Evolutionary conservation across 2,888 invertebrate species (phyloP), one percentile per base, ranked within the genome.

Genomic region (Phaedon cochleariae): DNA sequence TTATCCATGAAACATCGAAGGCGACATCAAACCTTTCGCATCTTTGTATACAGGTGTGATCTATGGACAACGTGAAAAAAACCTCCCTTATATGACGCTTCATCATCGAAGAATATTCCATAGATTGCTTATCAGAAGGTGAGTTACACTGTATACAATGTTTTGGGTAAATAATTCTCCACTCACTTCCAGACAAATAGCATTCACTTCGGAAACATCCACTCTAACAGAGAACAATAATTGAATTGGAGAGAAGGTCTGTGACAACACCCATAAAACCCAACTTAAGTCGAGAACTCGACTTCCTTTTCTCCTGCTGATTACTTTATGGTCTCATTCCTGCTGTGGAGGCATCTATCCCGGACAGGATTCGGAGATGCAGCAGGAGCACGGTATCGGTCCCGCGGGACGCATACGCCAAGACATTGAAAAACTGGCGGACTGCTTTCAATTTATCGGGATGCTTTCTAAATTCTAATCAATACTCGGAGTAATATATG

Each of bases 401-500:
- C 81, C 75, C 80, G 59, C 45, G 81, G 77, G 81, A 76, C 74
- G 77, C 75, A 80, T 80, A 76, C 73, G 70, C 73, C 75, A 72
- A 75, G 81, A 81, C 81, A 80, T 79, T 81, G 81, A 81, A 81
- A 81, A 81, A 81, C 74, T 79, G 73, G 77, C 76, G 78, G 79
- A 76, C 75, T 75, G 74, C 76, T 80, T 81, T 81, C 81, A 81
- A 81, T 82, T 81, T 81, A 82, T 81, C 77, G 79, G 74, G 69
- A 73, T 74, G 70, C 65, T 53, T 67, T 67, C 55, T 73, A 79
- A 80, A 60, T 65, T 67, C 53, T 73, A 79, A 80, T 81, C 79
- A 75, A 81, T 81, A 78, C 74, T 63, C 54, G 58, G 51, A 46
- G 75, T 77, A 79, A 79, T 78, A 73, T 79, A 80, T 80, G 79